Evolutionary conservation across 2,888 invertebrate species (phyloP).

Genomic region (Stenodema calcarata): DNA sequence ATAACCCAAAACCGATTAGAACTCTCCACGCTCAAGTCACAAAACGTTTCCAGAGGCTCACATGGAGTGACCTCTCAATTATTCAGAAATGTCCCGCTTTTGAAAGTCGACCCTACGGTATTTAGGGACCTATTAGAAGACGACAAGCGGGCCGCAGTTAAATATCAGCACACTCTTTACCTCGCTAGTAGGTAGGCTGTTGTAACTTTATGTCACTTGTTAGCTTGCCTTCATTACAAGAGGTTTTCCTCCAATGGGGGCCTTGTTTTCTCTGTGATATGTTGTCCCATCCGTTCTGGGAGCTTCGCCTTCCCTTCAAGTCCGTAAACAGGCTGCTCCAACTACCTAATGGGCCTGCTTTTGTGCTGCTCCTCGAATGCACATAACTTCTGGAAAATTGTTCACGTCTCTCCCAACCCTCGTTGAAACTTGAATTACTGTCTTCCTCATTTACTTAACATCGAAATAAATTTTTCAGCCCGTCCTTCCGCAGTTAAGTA

Average conservation of each 20-base stretch:
- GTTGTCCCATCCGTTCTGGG: conserved; percentile 5
- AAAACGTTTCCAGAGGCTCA: neutral
- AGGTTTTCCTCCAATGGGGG: conserved; percentile 16
- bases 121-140: neutral
- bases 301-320: neutral
- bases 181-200: neutral
- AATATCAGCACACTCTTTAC: neutral
- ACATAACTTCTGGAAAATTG: conserved; percentile 7
- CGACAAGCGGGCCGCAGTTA: neutral
- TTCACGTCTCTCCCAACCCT: neutral
- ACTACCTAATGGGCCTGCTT: conserved; percentile 22
- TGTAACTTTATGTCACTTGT: conserved; percentile 18
- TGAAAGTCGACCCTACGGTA: neutral
- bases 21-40: neutral
- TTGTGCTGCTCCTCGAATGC: neutral
- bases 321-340: neutral
- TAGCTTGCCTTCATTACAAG: conserved; percentile 8
- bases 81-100: neutral
- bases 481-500: neutral
- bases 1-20: neutral
- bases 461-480: neutral
- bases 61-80: neutral
- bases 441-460: neutral
- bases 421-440: neutral
- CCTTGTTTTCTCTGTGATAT: conserved; percentile 6